A percentile compares a stretch with the other conserved stretches of the same genome.
Conservation (phyloP, 2,113 vertebrate genomes). For the Pangasianodon gigas region DNA sequence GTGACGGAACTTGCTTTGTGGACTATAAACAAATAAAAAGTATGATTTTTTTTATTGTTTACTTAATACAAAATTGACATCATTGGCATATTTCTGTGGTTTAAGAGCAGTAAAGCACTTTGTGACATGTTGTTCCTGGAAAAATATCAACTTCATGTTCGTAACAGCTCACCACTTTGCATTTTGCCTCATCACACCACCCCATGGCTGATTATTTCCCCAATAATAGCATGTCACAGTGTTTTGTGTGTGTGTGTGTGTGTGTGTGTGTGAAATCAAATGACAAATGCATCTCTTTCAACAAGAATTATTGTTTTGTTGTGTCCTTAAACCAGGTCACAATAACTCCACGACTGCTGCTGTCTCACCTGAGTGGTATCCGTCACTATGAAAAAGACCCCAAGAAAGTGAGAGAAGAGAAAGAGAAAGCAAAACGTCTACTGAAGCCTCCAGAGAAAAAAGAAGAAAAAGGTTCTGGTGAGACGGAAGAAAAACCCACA, state of each 20-base stretch:
- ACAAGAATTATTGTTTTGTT: not conserved
- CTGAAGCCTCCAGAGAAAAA: conserved; percentile 67
- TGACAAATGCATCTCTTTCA: not conserved
- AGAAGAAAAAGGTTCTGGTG: conserved; percentile 62
- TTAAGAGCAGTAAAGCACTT: not conserved
- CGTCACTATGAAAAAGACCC: conserved; percentile 95
- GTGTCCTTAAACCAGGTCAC: conserved; percentile 76
- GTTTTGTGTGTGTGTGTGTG: not conserved
- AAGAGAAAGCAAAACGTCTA: conserved; percentile 77
- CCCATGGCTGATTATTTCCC: not conserved
- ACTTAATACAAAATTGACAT: not conserved
- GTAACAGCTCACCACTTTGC: not conserved
- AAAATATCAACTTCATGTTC: not conserved
- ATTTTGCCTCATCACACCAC: not conserved
- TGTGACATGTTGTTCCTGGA: not conserved
- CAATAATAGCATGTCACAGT: not conserved
- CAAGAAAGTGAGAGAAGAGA: conserved; percentile 86
- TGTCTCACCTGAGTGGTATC: conserved; percentile 95
- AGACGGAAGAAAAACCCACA: conserved; percentile 63
- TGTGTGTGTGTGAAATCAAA: not conserved
- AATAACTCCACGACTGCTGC: conserved; percentile 86
- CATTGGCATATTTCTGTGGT: not conserved
- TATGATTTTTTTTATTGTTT: not conserved
- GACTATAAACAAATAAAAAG: not conserved
- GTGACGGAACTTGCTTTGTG: not conserved